Percentiles rank a stretch among this genome's conserved stretches.
These are phyloP conservation scores for Pangasianodon gigas DNA, from an alignment of 2,113 vertebrate genomes.

Conservation along the genomic window DNA sequence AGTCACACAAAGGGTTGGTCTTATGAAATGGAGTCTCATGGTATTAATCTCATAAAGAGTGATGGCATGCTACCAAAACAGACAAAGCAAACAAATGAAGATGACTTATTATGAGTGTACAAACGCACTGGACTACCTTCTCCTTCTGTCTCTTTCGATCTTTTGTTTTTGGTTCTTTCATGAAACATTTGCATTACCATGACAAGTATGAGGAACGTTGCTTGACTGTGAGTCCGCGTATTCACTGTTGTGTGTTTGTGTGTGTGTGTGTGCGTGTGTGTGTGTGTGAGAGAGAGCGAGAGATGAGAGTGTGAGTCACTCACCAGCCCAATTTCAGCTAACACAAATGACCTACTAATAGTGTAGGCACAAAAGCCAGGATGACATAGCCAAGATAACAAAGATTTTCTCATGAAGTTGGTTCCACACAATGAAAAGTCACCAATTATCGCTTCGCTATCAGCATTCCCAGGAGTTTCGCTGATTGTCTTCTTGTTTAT, in stretches of 20 bases:
- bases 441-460: background rate
- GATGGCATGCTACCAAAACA: background rate
- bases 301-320: slow-evolving; percentile 42
- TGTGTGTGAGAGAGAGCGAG: background rate
- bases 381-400: slow-evolving; percentile 17
- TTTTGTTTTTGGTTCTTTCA: slow-evolving; percentile 23
- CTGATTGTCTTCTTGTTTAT: slow-evolving; percentile 12
- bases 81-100: background rate
- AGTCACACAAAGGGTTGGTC: slow-evolving; percentile 35
- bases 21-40: slow-evolving; percentile 26
- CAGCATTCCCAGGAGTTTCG: background rate
- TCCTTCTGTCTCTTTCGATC: background rate
- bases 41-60: slow-evolving; percentile 32
- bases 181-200: slow-evolving; percentile 11
- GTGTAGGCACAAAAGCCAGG: slow-evolving; percentile 9
- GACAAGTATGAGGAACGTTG: background rate
- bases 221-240: background rate
- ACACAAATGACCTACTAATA: slow-evolving; percentile 53
- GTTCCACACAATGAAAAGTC: slow-evolving; percentile 5
- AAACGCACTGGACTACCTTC: background rate
- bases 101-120: slow-evolving; percentile 19
- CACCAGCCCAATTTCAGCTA: slow-evolving; percentile 58
- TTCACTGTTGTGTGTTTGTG: background rate
- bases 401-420: slow-evolving; percentile 4
- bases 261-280: slow-evolving; percentile 6